Evolutionary conservation across 2,888 invertebrate species (phyloP).

Genomic region (Calliopum simillimum): DNA sequence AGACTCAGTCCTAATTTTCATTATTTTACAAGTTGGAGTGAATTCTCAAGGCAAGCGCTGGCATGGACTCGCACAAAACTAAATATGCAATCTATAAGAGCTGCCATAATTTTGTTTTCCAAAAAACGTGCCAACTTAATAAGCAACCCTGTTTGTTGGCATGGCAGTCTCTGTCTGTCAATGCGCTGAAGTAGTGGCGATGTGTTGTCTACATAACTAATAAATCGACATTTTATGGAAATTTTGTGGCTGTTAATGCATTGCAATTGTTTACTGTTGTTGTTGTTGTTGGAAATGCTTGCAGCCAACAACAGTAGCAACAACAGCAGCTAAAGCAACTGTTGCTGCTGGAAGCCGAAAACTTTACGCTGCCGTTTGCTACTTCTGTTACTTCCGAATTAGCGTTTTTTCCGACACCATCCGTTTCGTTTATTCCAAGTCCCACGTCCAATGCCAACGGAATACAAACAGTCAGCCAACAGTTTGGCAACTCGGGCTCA

Average conservation of each 20-base stretch:
- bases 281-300: not conserved
- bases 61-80: too few species aligned
- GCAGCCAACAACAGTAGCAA: too few species aligned
- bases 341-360: conserved; percentile 13
- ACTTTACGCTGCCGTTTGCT: conserved; percentile 4
- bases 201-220: conserved; percentile 16
- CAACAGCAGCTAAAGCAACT: too few species aligned
- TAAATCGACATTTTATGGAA: conserved; percentile 27
- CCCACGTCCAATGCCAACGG: not conserved
- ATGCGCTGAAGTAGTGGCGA: conserved; percentile 9
- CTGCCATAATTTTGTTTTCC: too few species aligned
- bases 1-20: too few species aligned
- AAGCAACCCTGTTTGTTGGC: not conserved
- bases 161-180: not conserved
- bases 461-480: not conserved
- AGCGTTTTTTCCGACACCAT: not conserved
- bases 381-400: not conserved
- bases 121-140: too few species aligned
- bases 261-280: conserved; percentile 16
- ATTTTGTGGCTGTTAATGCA: conserved; percentile 16
- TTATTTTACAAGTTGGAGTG: too few species aligned
- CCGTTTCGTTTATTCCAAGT: not conserved
- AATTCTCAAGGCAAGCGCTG: too few species aligned
- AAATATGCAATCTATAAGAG: too few species aligned
- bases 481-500: conserved; percentile 1